A percentile compares a stretch with the other conserved stretches of the same genome.
These are phyloP conservation scores for Atherinosoma microstoma DNA, from an alignment of 2,797 vertebrate species.

Conservation along the genomic window DNA sequence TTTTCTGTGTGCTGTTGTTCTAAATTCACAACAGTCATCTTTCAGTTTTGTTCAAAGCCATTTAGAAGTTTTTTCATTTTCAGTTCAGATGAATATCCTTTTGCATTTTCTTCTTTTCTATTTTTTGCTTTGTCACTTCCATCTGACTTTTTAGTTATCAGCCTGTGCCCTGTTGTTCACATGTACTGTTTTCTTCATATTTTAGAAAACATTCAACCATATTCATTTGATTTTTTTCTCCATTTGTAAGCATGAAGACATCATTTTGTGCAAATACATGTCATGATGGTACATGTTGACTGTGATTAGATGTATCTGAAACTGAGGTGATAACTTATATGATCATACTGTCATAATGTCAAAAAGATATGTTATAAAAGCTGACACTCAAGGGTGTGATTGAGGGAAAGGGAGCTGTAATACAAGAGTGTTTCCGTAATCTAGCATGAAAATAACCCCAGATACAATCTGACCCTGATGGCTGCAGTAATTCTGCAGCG, in stretches of 20 bases:
- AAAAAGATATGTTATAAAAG: background rate
- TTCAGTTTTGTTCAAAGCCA: conserved; percentile 12
- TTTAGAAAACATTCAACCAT: background rate
- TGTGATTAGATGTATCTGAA: background rate
- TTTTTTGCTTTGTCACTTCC: background rate
- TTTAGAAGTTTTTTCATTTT: background rate
- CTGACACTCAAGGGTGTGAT: conserved; percentile 28
- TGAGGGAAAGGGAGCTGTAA: conserved; percentile 57
- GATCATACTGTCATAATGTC: background rate
- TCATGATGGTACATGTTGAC: background rate
- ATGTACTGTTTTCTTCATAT: background rate
- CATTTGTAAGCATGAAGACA: background rate
- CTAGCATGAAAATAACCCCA: conserved; percentile 69
- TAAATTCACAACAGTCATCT: conserved; percentile 18
- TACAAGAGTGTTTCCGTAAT: conserved; percentile 58
- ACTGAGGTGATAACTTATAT: background rate
- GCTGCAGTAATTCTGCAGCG: conserved; percentile 46
- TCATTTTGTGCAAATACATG: conserved; percentile 11
- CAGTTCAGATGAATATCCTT: conserved; percentile 14
- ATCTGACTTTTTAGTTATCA: conserved; percentile 9
- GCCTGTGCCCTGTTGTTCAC: background rate
- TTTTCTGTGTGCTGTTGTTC: conserved; percentile 51
- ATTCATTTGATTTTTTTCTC: background rate
- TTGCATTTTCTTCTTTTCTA: background rate
- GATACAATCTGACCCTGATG: conserved; percentile 72